phyloP scores from a whole-genome alignment of 2,888 invertebrate genomes.

The Tiliacea citrago region DNA sequence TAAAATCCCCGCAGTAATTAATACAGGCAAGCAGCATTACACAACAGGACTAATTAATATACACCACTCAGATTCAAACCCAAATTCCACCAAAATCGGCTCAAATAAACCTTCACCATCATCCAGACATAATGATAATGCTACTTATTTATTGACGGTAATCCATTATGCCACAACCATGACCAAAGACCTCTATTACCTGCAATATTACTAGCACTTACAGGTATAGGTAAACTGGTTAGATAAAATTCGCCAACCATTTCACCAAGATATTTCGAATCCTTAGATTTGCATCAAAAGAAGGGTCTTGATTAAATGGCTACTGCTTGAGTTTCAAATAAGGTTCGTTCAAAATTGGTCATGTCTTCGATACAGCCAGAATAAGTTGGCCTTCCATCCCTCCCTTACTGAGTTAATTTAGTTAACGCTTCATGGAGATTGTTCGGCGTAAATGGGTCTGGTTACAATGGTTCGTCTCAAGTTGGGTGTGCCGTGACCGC shows the following conservation, averaged over 20 bases:
- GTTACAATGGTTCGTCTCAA: constrained; percentile 76
- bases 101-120: constrained; percentile 79
- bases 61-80: constrained; percentile 74
- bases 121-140: constrained; percentile 80
- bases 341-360: constrained; percentile 84
- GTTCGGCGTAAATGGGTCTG: constrained; percentile 72
- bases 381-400: constrained; percentile 72
- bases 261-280: constrained; percentile 65
- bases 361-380: constrained; percentile 80
- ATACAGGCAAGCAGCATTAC: constrained; percentile 66
- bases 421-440: constrained; percentile 68
- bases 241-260: constrained; percentile 64
- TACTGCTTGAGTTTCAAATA: constrained; percentile 80
- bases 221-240: constrained; percentile 67
- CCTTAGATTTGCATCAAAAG: constrained; percentile 59
- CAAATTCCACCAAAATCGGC: constrained; percentile 83
- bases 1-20: constrained; percentile 65
- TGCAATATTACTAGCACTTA: constrained; percentile 36
- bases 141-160: constrained; percentile 86
- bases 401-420: constrained; percentile 76
- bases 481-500: constrained; percentile 81
- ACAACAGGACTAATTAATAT: constrained; percentile 78
- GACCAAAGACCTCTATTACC: constrained; percentile 55
- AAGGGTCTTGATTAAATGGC: constrained; percentile 70
- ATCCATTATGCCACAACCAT: constrained; percentile 79